phyloP scores from a whole-genome alignment of 2,797 vertebrate genomes.

The Dallia pectoralis region DNA sequence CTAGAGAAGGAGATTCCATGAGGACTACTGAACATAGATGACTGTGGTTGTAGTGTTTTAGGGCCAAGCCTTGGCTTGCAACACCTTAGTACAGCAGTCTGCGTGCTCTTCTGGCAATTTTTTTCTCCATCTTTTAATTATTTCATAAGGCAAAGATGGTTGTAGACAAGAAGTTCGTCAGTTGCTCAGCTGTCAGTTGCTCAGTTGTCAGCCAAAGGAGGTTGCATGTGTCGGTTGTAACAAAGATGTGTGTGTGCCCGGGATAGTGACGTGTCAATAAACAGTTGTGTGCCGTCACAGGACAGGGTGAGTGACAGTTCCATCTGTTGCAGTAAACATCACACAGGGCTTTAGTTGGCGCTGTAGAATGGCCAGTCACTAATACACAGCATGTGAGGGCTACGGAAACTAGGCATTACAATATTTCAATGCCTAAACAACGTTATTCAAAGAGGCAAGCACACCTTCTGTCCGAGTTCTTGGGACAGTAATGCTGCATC shows the following conservation, averaged over 20 bases:
- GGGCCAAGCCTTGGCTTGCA: neutral
- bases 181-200: neutral
- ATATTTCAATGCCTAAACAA: neutral
- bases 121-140: neutral
- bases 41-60: constrained; percentile 17
- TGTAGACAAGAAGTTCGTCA: neutral
- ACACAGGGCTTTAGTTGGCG: neutral
- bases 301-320: constrained; percentile 11
- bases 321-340: constrained; percentile 28
- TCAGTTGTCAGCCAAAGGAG: neutral
- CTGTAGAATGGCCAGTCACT: neutral
- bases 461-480: neutral
- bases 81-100: neutral
- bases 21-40: constrained; percentile 8
- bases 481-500: neutral
- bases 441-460: neutral
- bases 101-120: neutral
- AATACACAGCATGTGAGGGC: neutral
- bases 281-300: constrained; percentile 47
- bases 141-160: neutral
- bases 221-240: constrained; percentile 33
- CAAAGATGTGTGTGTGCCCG: constrained; percentile 38
- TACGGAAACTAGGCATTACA: neutral
- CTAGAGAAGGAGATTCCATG: neutral
- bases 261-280: constrained; percentile 27